Conservation (phyloP, 2,113 vertebrate genomes). For the Pyxicephalus adspersus region DNA sequence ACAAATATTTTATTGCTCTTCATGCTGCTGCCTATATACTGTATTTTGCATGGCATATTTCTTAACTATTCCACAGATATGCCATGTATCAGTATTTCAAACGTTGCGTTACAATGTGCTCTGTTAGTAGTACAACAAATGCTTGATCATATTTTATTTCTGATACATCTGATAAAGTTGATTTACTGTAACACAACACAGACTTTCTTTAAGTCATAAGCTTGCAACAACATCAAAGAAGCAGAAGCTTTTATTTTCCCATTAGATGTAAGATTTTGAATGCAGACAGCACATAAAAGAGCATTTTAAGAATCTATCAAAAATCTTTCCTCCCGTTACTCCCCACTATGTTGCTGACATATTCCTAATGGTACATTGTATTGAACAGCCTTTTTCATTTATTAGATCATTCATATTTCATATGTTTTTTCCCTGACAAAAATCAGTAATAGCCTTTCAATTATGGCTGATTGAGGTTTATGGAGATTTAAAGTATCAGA, state of each 20-base stretch:
- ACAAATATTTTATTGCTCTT: no score
- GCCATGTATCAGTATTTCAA: neutral
- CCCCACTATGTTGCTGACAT: neutral
- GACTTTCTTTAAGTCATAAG: neutral
- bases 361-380: conserved; percentile 27
- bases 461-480: conserved; percentile 5
- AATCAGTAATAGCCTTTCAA: neutral
- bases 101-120: neutral
- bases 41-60: no score
- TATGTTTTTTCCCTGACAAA: neutral
- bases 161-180: neutral
- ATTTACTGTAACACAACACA: neutral
- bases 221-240: conserved; percentile 12
- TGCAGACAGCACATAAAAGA: conserved; percentile 15
- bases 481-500: neutral
- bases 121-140: neutral
- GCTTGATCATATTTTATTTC: conserved; percentile 5
- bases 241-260: conserved; percentile 26
- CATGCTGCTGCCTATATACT: no score
- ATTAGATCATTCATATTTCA: neutral
- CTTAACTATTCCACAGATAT: no score
- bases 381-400: neutral
- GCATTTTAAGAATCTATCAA: conserved; percentile 30
- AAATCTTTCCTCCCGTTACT: neutral
- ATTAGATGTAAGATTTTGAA: conserved; percentile 15